Evolutionary conservation across 2,888 invertebrate genomes (phyloP).

Genomic region (Drosophila incognita): DNA sequence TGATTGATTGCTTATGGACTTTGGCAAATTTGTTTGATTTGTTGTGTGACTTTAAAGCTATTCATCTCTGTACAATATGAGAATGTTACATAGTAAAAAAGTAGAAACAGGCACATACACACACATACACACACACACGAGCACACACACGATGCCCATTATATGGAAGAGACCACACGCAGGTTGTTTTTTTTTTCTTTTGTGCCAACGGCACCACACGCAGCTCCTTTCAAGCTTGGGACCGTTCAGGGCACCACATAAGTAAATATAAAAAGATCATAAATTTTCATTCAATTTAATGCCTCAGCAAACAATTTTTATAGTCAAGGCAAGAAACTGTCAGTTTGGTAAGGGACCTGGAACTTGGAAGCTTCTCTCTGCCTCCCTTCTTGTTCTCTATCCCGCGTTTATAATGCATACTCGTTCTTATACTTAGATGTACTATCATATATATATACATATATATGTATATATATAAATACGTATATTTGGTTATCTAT

Average conservation of each 20-base stretch:
- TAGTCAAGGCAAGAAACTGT: slow-evolving; percentile 69
- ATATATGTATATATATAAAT: slow-evolving; percentile 2
- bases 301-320: slow-evolving; percentile 84
- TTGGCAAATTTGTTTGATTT: slow-evolving; percentile 68
- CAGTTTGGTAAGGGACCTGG: slow-evolving; percentile 25
- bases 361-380: background rate
- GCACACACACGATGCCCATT: slow-evolving; percentile 3
- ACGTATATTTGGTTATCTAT: slow-evolving; percentile 14
- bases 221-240: slow-evolving; percentile 57
- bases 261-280: slow-evolving; percentile 83
- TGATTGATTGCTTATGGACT: slow-evolving; percentile 70
- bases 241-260: slow-evolving; percentile 50
- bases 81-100: background rate
- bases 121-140: background rate
- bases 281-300: slow-evolving; percentile 85
- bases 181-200: slow-evolving; percentile 9
- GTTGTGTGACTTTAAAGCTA: slow-evolving; percentile 57
- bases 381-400: slow-evolving; percentile 51
- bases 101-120: slow-evolving; percentile 1
- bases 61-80: slow-evolving; percentile 33
- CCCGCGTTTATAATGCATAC: slow-evolving; percentile 47
- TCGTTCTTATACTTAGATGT: slow-evolving; percentile 9
- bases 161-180: slow-evolving; percentile 21
- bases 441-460: background rate
- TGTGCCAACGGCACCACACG: slow-evolving; percentile 43